These are phyloP conservation scores for Solea solea DNA, from an alignment of 2,113 vertebrate genomes.

Conservation along the genomic window DNA sequence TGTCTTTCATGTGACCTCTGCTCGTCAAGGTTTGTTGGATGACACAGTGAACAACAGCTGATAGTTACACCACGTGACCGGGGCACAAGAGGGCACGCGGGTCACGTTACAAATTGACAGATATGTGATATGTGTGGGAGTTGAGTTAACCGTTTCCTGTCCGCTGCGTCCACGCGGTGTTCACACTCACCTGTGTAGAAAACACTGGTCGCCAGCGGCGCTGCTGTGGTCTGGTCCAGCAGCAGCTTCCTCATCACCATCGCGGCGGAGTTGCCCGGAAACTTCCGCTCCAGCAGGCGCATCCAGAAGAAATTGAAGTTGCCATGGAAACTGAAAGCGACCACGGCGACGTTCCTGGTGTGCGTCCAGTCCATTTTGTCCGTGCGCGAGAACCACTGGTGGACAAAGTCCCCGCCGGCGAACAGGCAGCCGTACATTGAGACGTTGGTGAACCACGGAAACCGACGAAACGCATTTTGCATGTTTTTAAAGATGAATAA, in stretches of 20 bases:
- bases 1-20: slow-evolving; percentile 52
- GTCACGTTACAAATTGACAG: slow-evolving; percentile 27
- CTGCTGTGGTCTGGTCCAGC: slow-evolving; percentile 85
- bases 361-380: slow-evolving; percentile 83
- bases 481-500: slow-evolving; percentile 18
- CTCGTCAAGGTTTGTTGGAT: not conserved
- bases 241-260: slow-evolving; percentile 84
- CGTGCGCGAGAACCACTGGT: slow-evolving; percentile 77
- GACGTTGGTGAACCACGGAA: slow-evolving; percentile 87
- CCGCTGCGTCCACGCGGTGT: not conserved
- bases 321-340: slow-evolving; percentile 87
- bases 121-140: not conserved
- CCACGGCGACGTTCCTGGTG: slow-evolving; percentile 83
- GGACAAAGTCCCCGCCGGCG: slow-evolving; percentile 85
- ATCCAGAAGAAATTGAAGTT: slow-evolving; percentile 91
- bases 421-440: slow-evolving; percentile 84
- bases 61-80: not conserved
- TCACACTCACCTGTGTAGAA: slow-evolving; percentile 82
- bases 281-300: slow-evolving; percentile 84
- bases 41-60: not conserved
- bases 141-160: slow-evolving; percentile 27
- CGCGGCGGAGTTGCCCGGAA: slow-evolving; percentile 83
- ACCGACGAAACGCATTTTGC: slow-evolving; percentile 70
- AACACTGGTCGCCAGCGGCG: slow-evolving; percentile 81
- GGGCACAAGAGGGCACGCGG: not conserved